Base-by-base conservation (phyloP, 2,888 invertebrate species). In the Meloe dianella region DNA sequence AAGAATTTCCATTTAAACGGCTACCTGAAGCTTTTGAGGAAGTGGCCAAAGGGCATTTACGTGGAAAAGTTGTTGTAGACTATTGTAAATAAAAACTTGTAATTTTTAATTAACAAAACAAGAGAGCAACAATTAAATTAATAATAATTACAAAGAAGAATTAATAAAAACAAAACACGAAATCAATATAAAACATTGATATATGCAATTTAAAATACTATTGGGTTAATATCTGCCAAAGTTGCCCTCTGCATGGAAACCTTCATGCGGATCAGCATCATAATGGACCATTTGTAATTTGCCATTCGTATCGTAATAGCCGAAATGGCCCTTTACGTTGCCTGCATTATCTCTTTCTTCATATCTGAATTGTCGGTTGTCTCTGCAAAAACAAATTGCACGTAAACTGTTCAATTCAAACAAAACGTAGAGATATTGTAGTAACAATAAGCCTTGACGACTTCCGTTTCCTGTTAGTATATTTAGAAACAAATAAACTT, bases 311-410 rank as follows among this genome's bases (percentile, higher is more conserved):
- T 93, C 93, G 79, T 91, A 88, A 82, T 91, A 94, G 54, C 94
- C 94, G 79, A 92, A 94, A 78, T 92, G 92, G 5, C 94, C 94
- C 74, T 89, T 90, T 56, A 94, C 91, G 67, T 89, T 85, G 6
- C 94, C 94, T 64, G 91, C 88, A 71, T 89, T 89, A 82, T 92
- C 90, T 62, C 90, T 87, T 81, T 94, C 93, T 82, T 94, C 94
- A 78, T 88, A 90, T 69, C 93, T 88, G 81, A 93, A 94, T 77
- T 93, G 93, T 29, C 94, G 88, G 83, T 92, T 92, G 82, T 90
- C 88, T 64, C 94, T 94, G 85, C 5, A 86, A 86, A 73, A 72
- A 67, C 71, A 70, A 63, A 63, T 58, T 30, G 0, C 5, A 17
- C 20, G 10, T 47, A 7, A 41, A 47, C 10, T 47, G n/a, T 20